phyloP scores from a whole-genome alignment of 2,113 vertebrate species.

The Orcinus orca region DNA sequence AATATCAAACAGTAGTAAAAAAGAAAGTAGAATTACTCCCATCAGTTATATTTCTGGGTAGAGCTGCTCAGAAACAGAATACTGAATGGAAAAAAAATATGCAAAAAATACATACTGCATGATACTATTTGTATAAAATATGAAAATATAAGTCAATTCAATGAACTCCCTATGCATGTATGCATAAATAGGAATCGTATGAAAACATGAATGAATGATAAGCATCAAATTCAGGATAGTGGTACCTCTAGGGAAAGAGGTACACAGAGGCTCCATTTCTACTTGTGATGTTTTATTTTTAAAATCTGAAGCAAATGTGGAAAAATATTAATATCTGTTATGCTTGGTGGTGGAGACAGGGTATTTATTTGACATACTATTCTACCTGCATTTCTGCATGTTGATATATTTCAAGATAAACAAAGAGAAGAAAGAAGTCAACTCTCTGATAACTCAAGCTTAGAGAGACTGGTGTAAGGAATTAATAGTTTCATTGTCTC shows the following conservation, averaged over 20 bases:
- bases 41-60: background rate
- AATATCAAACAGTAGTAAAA: background rate
- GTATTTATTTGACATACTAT: conserved; percentile 47
- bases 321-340: conserved; percentile 55
- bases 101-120: background rate
- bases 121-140: background rate
- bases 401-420: conserved; percentile 60
- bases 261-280: background rate
- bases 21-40: background rate
- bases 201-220: conserved; percentile 35
- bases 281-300: conserved; percentile 39
- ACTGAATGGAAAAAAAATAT: background rate
- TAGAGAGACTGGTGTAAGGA: background rate
- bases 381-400: background rate
- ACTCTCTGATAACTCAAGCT: background rate
- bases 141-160: background rate
- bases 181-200: background rate
- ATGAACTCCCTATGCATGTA: conserved; percentile 15
- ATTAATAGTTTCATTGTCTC: conserved; percentile 44
- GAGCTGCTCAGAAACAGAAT: background rate
- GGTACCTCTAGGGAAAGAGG: background rate
- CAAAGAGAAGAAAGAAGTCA: conserved; percentile 24
- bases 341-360: conserved; percentile 12
- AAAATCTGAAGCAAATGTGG: conserved; percentile 52
- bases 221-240: background rate